Base-by-base conservation (phyloP, 1,140 invertebrate genomes). In the Delia radicum region DNA sequence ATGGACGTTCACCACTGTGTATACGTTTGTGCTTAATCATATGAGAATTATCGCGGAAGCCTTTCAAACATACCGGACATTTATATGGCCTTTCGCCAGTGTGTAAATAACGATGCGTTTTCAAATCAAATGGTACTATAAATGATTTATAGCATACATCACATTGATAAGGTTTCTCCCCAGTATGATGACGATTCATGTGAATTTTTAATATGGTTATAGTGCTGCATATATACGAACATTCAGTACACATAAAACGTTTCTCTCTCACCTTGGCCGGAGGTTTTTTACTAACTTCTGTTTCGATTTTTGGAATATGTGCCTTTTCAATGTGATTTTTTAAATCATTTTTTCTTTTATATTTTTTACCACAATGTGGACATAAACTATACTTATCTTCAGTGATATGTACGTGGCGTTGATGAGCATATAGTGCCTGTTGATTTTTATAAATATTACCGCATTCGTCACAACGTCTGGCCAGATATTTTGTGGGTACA, bases 31-130 rank as follows among this genome's bases (percentile, higher is more conserved):
- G 93, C 61, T 92, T 91, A 0, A 90, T 89, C 81, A 90, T 88
- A 0, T 90, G 93, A 77, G 92, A 93, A 27, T 92, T 91, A 21
- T 93, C 94, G 1, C 92, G 93, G 80, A 94, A 95, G 7, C 90
- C 91, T 74, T 91, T 90, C 27, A 90, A 90, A 76, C 93, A 95
- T 0, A 92, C 89, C 26, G 92, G 90, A 81, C 93, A 95, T 1
- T 93, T 89, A 75, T 92, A 91, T 0, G 92, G 92, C 77, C 92
- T 89, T 0, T 89, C 90, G 4, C 91, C 91, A 37, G 89, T 91
- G 80, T 92, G 91, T 79, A 90, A 91, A 6, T 90, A 87, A 0
- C 83, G 85, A 80, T 92, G 91, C 0, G 90, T 89, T 10, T 87
- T 86, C 3, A 92, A 77, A 80, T 91, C 90, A 6, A 88, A 83